phyloP scores from a whole-genome alignment of 2,113 vertebrate species.

The Spea multiplicata region DNA sequence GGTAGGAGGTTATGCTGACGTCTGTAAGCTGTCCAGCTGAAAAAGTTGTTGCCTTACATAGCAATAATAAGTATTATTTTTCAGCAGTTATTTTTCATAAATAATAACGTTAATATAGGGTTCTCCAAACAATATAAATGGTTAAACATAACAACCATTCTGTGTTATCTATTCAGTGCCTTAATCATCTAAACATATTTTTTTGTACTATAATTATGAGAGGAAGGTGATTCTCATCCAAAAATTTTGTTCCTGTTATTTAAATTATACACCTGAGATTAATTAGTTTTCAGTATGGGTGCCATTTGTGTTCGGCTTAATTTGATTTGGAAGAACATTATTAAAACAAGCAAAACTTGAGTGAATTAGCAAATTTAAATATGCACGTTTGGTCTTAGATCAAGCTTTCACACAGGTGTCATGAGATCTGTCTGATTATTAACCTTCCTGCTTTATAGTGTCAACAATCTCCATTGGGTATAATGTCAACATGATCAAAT shows the following conservation, averaged over 20 bases:
- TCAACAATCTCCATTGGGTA: constrained; percentile 25
- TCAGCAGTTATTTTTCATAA: too few relatives aligned
- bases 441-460: constrained; percentile 22
- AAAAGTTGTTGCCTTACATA: too few relatives aligned
- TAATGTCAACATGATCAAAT: constrained; percentile 28
- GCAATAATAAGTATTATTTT: too few relatives aligned
- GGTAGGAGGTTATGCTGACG: too few relatives aligned
- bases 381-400: constrained; percentile 13
- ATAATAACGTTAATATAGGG: too few relatives aligned
- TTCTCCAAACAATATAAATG: too few relatives aligned
- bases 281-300: constrained; percentile 8
- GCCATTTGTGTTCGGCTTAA: constrained; percentile 7
- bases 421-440: constrained; percentile 24
- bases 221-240: neutral
- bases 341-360: neutral
- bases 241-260: neutral
- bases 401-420: constrained; percentile 15
- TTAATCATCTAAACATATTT: neutral
- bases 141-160: too few relatives aligned
- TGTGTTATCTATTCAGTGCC: too few relatives aligned
- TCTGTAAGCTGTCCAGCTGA: too few relatives aligned
- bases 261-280: constrained; percentile 17
- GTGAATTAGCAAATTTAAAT: constrained; percentile 7
- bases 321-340: constrained; percentile 6
- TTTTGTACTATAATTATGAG: neutral